Base-by-base conservation (phyloP, 2,888 invertebrate species). In the Drosophila leonis region DNA sequence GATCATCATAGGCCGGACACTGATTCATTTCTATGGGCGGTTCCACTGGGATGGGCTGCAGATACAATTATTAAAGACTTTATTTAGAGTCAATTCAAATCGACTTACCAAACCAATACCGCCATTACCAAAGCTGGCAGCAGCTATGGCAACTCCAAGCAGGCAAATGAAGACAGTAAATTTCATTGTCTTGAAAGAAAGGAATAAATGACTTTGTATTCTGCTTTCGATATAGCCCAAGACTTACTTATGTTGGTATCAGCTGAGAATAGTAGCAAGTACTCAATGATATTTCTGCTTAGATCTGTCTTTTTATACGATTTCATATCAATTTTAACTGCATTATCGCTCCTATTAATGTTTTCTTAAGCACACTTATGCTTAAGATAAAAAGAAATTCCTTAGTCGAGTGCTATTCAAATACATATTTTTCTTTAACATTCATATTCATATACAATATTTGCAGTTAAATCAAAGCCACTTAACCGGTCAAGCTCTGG, bases 1-100 rank as follows among this genome's bases (percentile, higher is more conserved):
- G 73, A 80, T 92, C 88, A 20, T 92, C 91, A 15, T 64, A 29
- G 0, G 7, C 3, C 4, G 90, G 88, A 51, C 91, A 91, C 56
- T 65, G 60, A 29, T 18, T 12, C 10, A 42, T 6, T 9, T 20
- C 35, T 13, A 72, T 6, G 3, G 77, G 59, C 0, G 41, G 2
- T 24, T 66, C 71, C 29, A 20, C 1, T 6, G 12, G 6, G 10
- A 64, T 8, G 13, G 31, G n/a, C 73, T 73, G 13, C 4, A 2
- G 7, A 18, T 12, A 27, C 1, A 24, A n/a, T 48, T 29, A 20
- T 31, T 15, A 2, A 29, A 27, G 2, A 12, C 1, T 10, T 18
- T 0, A 20, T 1, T 5, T 31, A 12, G 4, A n/a, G 0, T 13
- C 0, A 5, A 0, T 13, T 15, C 1, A 0, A 67, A 4, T 1